These are phyloP conservation scores for Cyclura pinguis DNA, from an alignment of 2,797 vertebrate species.

Conservation along the genomic window DNA sequence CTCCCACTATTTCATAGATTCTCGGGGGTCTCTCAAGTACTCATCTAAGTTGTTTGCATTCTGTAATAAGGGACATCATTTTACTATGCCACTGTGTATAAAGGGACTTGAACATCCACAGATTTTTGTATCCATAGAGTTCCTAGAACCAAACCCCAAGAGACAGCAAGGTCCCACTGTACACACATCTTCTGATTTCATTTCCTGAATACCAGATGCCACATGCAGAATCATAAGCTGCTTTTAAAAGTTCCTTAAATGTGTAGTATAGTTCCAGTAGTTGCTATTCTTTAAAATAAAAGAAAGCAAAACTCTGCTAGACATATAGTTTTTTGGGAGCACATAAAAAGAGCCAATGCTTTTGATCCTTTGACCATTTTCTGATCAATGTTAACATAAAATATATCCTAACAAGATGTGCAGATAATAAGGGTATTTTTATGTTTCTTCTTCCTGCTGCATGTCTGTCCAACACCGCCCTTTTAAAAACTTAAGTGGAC, in stretches of 20 bases:
- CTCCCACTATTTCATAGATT: too few species aligned
- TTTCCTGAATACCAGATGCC: background rate
- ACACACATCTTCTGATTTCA: conserved; percentile 1
- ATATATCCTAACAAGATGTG: background rate
- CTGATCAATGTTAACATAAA: background rate
- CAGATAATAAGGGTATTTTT: background rate
- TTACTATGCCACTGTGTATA: too few species aligned
- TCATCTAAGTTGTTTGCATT: too few species aligned
- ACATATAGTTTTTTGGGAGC: background rate
- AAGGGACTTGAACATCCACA: too few species aligned
- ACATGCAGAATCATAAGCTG: background rate
- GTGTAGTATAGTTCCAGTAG: background rate
- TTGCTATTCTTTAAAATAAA: background rate
- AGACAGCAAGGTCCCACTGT: too few species aligned
- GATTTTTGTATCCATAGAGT: too few species aligned
- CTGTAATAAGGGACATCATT: too few species aligned
- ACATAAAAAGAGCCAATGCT: background rate
- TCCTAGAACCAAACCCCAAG: too few species aligned
- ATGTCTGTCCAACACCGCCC: background rate
- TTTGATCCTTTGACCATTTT: background rate
- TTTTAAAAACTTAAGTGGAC: background rate
- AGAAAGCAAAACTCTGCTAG: background rate
- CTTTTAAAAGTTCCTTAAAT: background rate
- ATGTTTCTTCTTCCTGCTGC: background rate
- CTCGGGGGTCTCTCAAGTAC: too few species aligned